Base-by-base conservation (phyloP, 2,113 vertebrate genomes). In the Nyctereutes procyonoides region DNA sequence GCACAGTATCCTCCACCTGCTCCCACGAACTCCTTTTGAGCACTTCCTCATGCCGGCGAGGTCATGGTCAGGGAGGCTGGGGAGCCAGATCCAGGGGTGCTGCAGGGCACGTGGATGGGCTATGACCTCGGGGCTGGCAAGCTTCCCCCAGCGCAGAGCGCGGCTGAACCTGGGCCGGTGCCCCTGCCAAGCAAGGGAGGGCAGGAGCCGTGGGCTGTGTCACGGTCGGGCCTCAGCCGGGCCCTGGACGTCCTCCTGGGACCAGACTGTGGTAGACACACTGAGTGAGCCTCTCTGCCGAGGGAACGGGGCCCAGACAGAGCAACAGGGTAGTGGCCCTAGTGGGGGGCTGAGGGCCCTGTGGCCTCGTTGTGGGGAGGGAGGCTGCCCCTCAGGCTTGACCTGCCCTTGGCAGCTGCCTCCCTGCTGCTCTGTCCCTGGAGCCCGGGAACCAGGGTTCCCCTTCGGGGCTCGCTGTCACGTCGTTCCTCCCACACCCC, bases 251-350 rank as follows among this genome's bases (percentile, higher is more conserved):
- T 98, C 99, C 71, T 99, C 97, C 94, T 99, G 99, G 0, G 99
- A 99, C 97, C 98, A 99, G 65, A 98, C 99, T 0, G 98, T 99
- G 51, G 99, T 99, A 90, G 99, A 99, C 90, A 99, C 99, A 0
- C 98, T 98, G 90, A 99, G 91, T 99, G 99, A 0, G 98, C 89
- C 99, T 99, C 97, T 99, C 99, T 2, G 99, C 96, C 0, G 99
- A 99, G 58, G 99, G 99, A 43, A 99, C 98, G 0, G 99, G 99
- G 62, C 98, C 99, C 90, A 99, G 99, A 96, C 99, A 99, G 98
- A 99, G 99, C 32, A 98, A 99, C 98, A 99, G 96, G 88, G 99
- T 99, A 97, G 80, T 95, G n/a, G 62, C 6, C 43, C 43, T 43
- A 43, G 43, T 43, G 43, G 2, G 3, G 35, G 32, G n/a, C 43